phyloP scores from a whole-genome alignment of 2,797 vertebrate species.

The Allobates femoralis region DNA sequence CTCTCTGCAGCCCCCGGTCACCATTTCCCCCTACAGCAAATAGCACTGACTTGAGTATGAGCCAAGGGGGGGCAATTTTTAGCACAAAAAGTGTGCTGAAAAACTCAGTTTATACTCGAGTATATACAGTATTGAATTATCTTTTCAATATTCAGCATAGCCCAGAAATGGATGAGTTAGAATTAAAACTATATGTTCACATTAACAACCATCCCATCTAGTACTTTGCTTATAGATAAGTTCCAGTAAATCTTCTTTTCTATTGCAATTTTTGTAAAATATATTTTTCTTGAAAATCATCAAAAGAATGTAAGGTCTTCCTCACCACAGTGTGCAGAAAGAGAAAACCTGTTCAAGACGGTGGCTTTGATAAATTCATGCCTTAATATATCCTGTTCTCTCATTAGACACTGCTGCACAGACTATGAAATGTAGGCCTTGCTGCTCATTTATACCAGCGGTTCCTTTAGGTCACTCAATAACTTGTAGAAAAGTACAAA shows the following conservation, averaged over 20 bases:
- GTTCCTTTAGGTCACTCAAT: constrained; percentile 29
- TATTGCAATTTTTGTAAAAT: neutral
- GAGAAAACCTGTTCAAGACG: constrained; percentile 16
- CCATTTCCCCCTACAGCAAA: too few species aligned
- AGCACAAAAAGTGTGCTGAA: too few species aligned
- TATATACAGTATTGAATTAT: too few species aligned
- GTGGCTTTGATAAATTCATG: constrained; percentile 6
- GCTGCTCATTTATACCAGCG: constrained; percentile 45
- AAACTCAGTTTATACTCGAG: too few species aligned
- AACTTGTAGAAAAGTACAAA: constrained; percentile 6
- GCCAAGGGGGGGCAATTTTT: too few species aligned
- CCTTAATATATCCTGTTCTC: constrained; percentile 26
- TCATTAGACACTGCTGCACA: constrained; percentile 32
- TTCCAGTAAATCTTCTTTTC: neutral
- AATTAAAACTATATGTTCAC: too few species aligned
- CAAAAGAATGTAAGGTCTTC: constrained; percentile 27
- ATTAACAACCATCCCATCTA: neutral
- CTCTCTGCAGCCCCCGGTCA: too few species aligned
- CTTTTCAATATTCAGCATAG: too few species aligned
- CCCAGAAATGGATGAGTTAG: too few species aligned
- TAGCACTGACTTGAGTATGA: too few species aligned
- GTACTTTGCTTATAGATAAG: neutral
- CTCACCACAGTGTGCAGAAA: neutral
- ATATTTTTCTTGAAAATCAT: neutral
- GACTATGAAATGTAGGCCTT: constrained; percentile 11